phyloP scores from a whole-genome alignment of 1,140 invertebrate species.

The Anthonomus grandis region DNA sequence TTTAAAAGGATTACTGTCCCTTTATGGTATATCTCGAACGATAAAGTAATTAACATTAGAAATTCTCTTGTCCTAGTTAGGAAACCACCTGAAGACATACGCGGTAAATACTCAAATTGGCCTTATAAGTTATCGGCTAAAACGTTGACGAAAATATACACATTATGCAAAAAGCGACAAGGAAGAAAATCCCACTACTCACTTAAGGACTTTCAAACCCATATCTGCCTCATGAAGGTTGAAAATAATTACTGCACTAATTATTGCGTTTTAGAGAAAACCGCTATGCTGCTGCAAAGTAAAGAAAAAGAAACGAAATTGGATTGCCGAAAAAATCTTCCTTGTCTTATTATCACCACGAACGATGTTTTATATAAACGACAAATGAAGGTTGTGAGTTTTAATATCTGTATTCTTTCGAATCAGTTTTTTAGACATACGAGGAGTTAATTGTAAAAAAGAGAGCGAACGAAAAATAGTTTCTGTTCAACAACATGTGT shows the following conservation, averaged over 20 bases:
- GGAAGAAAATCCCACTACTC: conserved; percentile 7
- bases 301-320: conserved; percentile 4
- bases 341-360: conserved; percentile 5
- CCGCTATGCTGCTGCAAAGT: neutral
- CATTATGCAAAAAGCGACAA: neutral
- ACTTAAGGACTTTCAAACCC: conserved; percentile 2
- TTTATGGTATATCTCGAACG: neutral
- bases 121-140: neutral
- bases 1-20: neutral
- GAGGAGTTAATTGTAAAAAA: conserved; percentile 2
- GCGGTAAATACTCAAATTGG: conserved; percentile 1
- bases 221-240: conserved; percentile 1
- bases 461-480: neutral
- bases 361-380: conserved; percentile 7
- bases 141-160: conserved; percentile 5
- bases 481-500: neutral
- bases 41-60: conserved; percentile 3
- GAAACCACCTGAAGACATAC: neutral
- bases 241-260: neutral
- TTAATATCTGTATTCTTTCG: conserved; percentile 4
- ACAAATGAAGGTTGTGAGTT: conserved; percentile 5
- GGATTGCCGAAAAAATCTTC: conserved; percentile 8
- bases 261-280: neutral
- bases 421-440: neutral
- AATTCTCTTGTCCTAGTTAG: conserved; percentile 1